Evolutionary conservation across 1,140 invertebrate species (phyloP).

Genomic region (Elymnias hypermnestra): DNA sequence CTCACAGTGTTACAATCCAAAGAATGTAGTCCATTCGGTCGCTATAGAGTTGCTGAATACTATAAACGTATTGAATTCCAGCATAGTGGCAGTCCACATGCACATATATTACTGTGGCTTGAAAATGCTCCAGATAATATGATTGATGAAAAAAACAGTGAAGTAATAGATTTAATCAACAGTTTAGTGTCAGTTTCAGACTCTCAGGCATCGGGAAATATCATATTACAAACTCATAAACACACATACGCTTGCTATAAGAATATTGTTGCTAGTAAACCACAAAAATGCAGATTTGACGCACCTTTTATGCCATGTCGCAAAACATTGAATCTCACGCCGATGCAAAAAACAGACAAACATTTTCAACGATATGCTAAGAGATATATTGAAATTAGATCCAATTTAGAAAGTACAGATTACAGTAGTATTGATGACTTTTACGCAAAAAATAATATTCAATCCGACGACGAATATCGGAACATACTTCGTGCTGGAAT

Average conservation of each 20-base stretch:
- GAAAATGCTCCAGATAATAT: constrained; percentile 17
- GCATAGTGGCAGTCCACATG: constrained; percentile 48
- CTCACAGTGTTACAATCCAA: constrained; percentile 30
- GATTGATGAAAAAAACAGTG: constrained; percentile 10
- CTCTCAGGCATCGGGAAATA: constrained; percentile 20
- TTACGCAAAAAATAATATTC: constrained; percentile 23
- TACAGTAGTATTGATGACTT: constrained; percentile 20
- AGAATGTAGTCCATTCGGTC: constrained; percentile 40
- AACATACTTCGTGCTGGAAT: constrained; percentile 27
- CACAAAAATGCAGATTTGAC: constrained; percentile 21
- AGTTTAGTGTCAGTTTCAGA: constrained; percentile 23
- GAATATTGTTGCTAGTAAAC: constrained; percentile 7
- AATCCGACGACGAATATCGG: constrained; percentile 24
- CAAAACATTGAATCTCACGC: constrained; percentile 17
- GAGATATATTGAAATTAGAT: constrained; percentile 9
- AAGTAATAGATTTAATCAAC: constrained; percentile 19
- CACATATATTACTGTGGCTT: constrained; percentile 27
- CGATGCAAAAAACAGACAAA: constrained; percentile 11
- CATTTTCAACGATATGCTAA: constrained; percentile 7
- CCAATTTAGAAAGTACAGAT: constrained; percentile 20
- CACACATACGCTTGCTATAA: constrained; percentile 24
- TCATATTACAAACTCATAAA: constrained; percentile 19
- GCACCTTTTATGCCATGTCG: constrained; percentile 24
- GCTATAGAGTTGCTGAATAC: constrained; percentile 40
- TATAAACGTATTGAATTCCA: constrained; percentile 67